Percentiles rank a stretch among this genome's conserved stretches.
phyloP scores from a whole-genome alignment of 2,888 invertebrate genomes.

The Arctia plantaginis region DNA sequence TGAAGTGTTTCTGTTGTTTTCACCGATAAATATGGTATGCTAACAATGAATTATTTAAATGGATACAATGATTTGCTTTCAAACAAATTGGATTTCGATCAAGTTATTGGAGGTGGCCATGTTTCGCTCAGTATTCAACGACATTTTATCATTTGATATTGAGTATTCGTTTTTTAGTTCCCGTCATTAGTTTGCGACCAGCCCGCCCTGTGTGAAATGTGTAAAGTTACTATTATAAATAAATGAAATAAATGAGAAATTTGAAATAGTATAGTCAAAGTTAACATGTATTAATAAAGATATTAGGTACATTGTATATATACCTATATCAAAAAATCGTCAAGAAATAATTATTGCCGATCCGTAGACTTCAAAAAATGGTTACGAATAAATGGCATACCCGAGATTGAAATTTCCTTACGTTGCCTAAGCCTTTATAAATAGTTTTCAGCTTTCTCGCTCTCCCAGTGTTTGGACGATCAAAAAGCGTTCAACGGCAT shows the following conservation, averaged over 20 bases:
- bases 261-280: not conserved
- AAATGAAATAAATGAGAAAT: no score
- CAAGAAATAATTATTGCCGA: no score
- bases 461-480: slow-evolving; percentile 5
- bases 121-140: slow-evolving; percentile 13
- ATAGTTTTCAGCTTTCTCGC: not conserved
- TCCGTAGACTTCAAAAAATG: no score
- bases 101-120: slow-evolving; percentile 35
- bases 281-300: not conserved
- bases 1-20: slow-evolving; percentile 23
- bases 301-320: not conserved
- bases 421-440: not conserved
- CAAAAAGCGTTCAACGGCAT: slow-evolving; percentile 13
- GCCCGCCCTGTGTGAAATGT: not conserved
- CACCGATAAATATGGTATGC: slow-evolving; percentile 27
- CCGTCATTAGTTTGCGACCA: not conserved
- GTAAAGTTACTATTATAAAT: not conserved
- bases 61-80: slow-evolving; percentile 58
- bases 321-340: no score
- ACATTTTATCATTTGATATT: not conserved
- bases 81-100: slow-evolving; percentile 55
- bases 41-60: slow-evolving; percentile 51
- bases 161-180: not conserved
- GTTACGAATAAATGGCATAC: not conserved
- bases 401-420: not conserved